Base-by-base conservation (phyloP, 2,888 invertebrate species). In the Caenorhabditis sp. region DNA sequence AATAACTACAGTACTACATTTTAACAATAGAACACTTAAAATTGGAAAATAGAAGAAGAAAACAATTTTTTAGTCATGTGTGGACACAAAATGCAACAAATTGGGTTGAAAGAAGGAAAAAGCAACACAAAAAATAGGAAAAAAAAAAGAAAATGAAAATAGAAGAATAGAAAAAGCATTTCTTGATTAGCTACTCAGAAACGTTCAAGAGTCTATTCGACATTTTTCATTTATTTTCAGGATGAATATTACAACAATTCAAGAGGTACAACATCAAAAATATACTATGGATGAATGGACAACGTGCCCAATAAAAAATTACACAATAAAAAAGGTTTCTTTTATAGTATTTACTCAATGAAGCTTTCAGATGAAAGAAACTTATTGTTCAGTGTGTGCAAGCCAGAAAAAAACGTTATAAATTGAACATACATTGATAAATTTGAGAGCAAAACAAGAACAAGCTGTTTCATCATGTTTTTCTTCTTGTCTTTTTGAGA, bases 181-280 rank as follows among this genome's bases (percentile, higher is more conserved):
- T 4, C 57, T 66, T 66, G 70, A 70, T 70, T 63, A 70, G 63
- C 62, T 63, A 71, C 71, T 71, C 63, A 63, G 65, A 50, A 66
- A 66, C 59, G 70, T 67, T 71, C 67, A 67, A 71, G 71, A 71
- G 71, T 64, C 67, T 58, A 66, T 67, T 58, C 31, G 56, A 50
- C 58, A 20, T 52, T 52, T 52, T 52, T 52, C 21, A 23, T 52
- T 52, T 52, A 23, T 20, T 52, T 65, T 64, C 21, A 43, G 43
- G 43, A 43, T 7, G 43, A 43, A 17, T 43, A 17, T 43, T 43
- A 31, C 31, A 31, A 31, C 4, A 43, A 43, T 17, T 21, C 21
- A 52, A 52, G 52, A 52, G 52, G 17, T 17, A 43, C 12, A 43
- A 12, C 12, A 43, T 10, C 3, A 17, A 43, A 43, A 43, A 43